phyloP scores from a whole-genome alignment of 2,797 vertebrate genomes.

The Notamacropus eugenii region DNA sequence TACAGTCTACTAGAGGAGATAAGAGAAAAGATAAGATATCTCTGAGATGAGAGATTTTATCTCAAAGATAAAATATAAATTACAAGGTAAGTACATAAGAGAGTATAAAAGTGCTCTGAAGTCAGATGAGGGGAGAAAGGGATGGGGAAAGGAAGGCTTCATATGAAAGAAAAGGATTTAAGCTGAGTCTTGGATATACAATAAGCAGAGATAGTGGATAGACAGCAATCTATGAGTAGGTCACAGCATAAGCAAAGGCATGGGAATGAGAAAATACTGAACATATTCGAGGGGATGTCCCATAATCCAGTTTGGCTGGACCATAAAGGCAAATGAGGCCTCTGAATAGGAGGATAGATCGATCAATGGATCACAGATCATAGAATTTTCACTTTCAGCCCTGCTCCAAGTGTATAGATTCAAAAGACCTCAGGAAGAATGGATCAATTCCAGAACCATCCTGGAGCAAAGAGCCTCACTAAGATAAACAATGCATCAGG shows the following conservation, averaged over 20 bases:
- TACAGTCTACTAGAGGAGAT: not conserved
- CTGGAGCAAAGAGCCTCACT: not conserved
- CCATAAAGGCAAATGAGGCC: not conserved
- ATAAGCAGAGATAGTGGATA: not conserved
- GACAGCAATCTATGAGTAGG: not conserved
- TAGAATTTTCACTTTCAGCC: not conserved
- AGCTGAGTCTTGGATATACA: not conserved
- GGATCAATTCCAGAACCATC: not conserved
- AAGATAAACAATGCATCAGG: not conserved
- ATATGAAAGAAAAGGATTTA: not conserved
- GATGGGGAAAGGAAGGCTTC: not conserved
- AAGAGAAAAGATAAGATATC: not conserved
- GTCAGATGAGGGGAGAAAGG: not conserved
- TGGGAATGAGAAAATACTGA: not conserved
- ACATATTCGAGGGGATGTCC: not conserved
- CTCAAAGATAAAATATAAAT: not conserved
- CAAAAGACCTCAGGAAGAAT: not conserved
- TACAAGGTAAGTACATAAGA: not conserved
- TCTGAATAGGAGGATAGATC: not conserved
- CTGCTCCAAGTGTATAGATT: not conserved
- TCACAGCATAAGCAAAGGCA: not conserved
- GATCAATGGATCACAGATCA: not conserved
- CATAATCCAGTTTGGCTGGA: not conserved
- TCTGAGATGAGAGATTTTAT: not conserved
- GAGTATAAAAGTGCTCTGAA: not conserved